These are phyloP conservation scores for Ypsolopha sequella DNA, from an alignment of 2,888 invertebrate species.

Conservation along the genomic window DNA sequence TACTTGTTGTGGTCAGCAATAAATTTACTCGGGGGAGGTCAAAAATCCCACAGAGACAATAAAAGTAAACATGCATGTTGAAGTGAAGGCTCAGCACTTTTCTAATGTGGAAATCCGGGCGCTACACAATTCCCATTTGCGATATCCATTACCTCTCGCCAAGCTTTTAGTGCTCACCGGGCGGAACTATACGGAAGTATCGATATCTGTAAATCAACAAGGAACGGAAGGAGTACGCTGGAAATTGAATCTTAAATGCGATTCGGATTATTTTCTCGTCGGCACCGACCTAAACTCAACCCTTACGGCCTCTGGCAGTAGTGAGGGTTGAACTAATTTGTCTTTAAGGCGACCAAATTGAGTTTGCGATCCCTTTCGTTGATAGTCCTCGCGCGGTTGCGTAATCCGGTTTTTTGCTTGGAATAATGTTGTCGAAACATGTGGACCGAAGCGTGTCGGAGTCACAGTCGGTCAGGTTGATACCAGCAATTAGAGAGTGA, in stretches of 20 bases:
- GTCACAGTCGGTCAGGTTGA: slow-evolving; percentile 27
- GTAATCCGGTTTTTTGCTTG: not conserved
- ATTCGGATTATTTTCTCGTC: slow-evolving; percentile 6
- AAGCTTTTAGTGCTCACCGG: slow-evolving; percentile 28
- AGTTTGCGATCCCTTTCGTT: not conserved
- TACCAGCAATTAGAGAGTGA: slow-evolving; percentile 32
- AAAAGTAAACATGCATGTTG: no score
- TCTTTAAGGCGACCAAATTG: not conserved
- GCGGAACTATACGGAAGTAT: slow-evolving; percentile 18
- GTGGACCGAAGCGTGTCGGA: not conserved
- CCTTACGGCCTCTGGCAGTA: not conserved
- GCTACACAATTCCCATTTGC: not conserved
- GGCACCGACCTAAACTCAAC: not conserved
- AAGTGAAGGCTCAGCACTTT: no score
- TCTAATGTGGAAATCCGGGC: not conserved
- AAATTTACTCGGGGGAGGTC: no score
- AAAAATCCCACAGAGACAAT: no score
- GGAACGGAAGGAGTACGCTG: slow-evolving; percentile 23
- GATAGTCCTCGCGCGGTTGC: not conserved
- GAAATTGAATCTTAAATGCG: slow-evolving; percentile 31
- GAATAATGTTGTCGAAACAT: not conserved
- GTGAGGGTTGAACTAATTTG: not conserved
- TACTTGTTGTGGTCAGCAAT: no score
- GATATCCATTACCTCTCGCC: slow-evolving; percentile 12
- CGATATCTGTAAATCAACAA: slow-evolving; percentile 14